These are phyloP conservation scores for Catostylus mosaicus DNA, from an alignment of 30 jellyfish, hydroid and myxozoan genomes.

Conservation along the genomic window DNA sequence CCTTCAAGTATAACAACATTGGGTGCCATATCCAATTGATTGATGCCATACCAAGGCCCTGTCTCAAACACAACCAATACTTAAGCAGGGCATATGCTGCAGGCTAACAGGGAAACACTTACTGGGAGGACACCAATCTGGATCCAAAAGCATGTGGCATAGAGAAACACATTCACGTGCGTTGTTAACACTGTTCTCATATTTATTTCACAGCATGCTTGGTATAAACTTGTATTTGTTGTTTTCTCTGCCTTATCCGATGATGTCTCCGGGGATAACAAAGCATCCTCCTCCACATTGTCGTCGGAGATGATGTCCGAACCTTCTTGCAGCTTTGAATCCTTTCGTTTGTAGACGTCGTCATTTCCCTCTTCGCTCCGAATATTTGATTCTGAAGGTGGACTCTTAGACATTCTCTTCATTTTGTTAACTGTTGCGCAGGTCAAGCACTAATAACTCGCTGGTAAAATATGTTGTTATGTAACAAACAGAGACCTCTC, in stretches of 20 bases:
- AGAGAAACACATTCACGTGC: slow-evolving; percentile 69
- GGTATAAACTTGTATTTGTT: not conserved
- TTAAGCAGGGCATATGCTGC: too few species aligned
- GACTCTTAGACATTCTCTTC: not conserved
- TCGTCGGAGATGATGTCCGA: too few species aligned
- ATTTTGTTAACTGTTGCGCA: not conserved
- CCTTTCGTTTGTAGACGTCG: not conserved
- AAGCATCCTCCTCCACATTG: slow-evolving; percentile 30
- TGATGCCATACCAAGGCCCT: too few species aligned
- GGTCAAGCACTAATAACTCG: not conserved
- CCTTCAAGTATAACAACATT: too few species aligned
- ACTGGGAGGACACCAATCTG: slow-evolving; percentile 98
- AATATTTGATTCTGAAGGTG: not conserved
- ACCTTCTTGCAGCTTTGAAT: not conserved
- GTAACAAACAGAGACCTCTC: too few species aligned
- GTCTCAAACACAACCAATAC: too few species aligned
- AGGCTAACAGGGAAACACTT: not conserved
- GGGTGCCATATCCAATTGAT: too few species aligned
- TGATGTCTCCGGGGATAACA: not conserved
- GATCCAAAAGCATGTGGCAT: slow-evolving; percentile 94
- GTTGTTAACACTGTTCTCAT: slow-evolving; percentile 49
- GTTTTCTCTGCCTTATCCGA: not conserved
- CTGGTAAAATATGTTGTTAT: not conserved
- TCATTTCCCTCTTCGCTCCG: not conserved
- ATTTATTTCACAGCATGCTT: slow-evolving; percentile 4